Evolutionary conservation across 2,888 invertebrate genomes (phyloP).

Genomic region (Melipona beecheii): DNA sequence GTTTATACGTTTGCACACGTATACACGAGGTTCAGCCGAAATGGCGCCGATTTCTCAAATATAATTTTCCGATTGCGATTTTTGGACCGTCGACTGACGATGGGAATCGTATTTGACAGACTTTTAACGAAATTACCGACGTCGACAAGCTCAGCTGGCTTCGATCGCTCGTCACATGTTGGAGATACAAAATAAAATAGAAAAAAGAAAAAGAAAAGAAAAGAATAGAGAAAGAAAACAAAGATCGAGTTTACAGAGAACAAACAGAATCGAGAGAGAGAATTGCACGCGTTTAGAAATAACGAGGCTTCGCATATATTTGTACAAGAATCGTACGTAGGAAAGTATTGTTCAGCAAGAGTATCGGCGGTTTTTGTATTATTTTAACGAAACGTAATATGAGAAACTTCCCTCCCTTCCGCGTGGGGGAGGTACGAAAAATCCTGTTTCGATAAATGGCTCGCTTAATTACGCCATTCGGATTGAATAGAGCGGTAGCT

Average conservation of each 20-base stretch:
- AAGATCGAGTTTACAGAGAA: background rate
- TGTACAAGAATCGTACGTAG: conserved; percentile 11
- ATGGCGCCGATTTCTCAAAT: background rate
- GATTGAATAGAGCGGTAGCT: too few relatives aligned
- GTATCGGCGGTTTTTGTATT: background rate
- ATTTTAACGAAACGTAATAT: background rate
- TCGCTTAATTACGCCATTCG: background rate
- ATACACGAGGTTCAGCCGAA: conserved; percentile 45
- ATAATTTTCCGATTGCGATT: too few relatives aligned
- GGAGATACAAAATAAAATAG: background rate
- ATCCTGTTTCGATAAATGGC: background rate
- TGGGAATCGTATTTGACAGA: too few relatives aligned
- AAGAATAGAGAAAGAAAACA: too few relatives aligned
- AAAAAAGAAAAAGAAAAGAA: too few relatives aligned
- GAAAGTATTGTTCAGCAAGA: conserved; percentile 4
- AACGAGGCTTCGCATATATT: conserved; percentile 8
- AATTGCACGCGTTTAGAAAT: conserved; percentile 13
- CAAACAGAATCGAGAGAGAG: background rate
- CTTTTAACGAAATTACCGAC: too few relatives aligned
- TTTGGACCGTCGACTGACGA: too few relatives aligned
- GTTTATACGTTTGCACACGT: background rate
- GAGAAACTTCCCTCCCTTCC: background rate
- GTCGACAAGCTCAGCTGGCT: too few relatives aligned
- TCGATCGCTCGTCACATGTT: too few relatives aligned
- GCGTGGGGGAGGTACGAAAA: background rate